Conservation (phyloP, 2,113 vertebrate genomes). For the Rousettus leschenaultii region DNA sequence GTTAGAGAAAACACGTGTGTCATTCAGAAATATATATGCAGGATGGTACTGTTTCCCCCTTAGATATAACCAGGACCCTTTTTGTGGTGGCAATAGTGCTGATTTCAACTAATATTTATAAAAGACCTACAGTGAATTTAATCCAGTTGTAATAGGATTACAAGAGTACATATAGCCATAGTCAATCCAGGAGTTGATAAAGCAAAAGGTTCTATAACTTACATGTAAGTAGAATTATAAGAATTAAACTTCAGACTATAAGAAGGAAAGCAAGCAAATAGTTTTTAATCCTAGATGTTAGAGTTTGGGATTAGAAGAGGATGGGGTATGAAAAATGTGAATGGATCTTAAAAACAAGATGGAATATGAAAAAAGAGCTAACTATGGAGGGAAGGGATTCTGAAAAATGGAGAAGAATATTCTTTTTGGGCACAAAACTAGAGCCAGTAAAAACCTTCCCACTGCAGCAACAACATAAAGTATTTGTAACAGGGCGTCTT, state of each 20-base stretch:
- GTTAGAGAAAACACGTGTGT: neutral
- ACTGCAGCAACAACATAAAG: neutral
- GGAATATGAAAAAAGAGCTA: neutral
- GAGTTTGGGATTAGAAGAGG: neutral
- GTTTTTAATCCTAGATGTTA: neutral
- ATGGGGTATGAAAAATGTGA: neutral
- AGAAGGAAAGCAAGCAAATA: neutral
- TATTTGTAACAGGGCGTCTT: neutral
- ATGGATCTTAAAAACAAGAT: neutral
- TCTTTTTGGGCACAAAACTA: neutral
- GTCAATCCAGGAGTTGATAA: neutral
- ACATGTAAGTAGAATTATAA: neutral
- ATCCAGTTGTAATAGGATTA: neutral
- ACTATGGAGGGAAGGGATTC: neutral
- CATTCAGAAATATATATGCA: neutral
- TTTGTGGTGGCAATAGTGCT: neutral
- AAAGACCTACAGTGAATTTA: neutral
- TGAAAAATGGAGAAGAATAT: neutral
- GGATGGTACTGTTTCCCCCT: neutral
- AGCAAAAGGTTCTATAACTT: neutral
- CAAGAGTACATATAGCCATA: neutral
- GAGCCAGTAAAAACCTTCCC: neutral
- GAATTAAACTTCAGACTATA: neutral
- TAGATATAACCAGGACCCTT: neutral
- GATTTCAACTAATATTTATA: neutral